Conservation (phyloP, 2,888 invertebrate species). For the Gnatocerus cornutus region DNA sequence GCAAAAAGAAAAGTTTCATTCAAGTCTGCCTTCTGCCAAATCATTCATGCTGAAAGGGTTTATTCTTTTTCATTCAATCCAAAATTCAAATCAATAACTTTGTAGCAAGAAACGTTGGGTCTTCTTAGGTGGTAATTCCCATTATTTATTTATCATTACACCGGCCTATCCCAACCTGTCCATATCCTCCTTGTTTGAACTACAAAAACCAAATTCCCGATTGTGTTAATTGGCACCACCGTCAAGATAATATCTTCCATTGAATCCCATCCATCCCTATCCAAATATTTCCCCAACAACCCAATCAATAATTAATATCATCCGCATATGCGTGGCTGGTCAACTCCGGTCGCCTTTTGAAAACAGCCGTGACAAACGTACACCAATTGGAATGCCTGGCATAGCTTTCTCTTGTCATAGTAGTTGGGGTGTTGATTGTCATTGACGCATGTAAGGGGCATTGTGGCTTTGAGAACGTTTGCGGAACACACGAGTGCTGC, state of each 20-base stretch:
- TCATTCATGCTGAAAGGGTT: not conserved
- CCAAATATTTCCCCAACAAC: constrained; percentile 38
- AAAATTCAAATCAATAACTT: no score
- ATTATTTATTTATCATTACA: constrained; percentile 18
- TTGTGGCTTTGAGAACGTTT: constrained; percentile 37
- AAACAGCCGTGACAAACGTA: constrained; percentile 41
- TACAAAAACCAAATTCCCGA: constrained; percentile 17
- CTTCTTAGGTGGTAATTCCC: no score
- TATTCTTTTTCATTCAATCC: no score
- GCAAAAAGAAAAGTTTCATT: constrained; percentile 4
- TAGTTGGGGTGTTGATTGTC: constrained; percentile 50
- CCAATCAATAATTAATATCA: constrained; percentile 45
- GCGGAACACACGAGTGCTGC: constrained; percentile 5
- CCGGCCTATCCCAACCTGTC: constrained; percentile 9
- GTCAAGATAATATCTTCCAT: constrained; percentile 42
- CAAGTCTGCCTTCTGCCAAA: not conserved
- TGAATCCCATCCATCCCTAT: constrained; percentile 33
- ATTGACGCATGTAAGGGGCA: constrained; percentile 49
- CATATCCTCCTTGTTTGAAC: constrained; percentile 14
- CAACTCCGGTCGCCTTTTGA: constrained; percentile 40
- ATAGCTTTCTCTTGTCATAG: constrained; percentile 45
- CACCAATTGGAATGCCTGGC: constrained; percentile 47
- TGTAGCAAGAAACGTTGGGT: no score
- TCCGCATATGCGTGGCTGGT: constrained; percentile 40
- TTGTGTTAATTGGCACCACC: constrained; percentile 37